Conservation (phyloP, 35 echinoderm and acorn worm genomes). For the Acanthaster planci region DNA sequence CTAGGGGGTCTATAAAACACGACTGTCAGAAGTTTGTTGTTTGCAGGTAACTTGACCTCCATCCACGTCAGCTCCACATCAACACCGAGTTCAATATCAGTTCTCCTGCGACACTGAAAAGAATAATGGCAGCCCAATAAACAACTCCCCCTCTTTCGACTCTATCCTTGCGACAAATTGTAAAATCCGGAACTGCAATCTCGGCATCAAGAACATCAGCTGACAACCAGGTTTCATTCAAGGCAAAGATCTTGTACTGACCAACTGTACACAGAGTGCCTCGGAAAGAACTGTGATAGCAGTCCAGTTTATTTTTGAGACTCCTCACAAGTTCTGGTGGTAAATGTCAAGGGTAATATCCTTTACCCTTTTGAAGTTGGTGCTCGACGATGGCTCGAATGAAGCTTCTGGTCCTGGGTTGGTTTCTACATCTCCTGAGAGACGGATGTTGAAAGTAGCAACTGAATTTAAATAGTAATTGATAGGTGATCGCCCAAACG, state of each 20-base stretch:
- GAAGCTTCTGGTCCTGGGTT: neutral
- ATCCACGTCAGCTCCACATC: neutral
- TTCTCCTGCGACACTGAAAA: neutral
- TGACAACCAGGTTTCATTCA: neutral
- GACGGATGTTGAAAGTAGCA: neutral
- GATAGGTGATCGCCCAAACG: no score
- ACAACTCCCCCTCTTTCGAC: neutral
- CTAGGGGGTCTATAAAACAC: slow-evolving; percentile 2
- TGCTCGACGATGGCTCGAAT: neutral
- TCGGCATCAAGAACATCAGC: neutral
- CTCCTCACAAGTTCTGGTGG: neutral
- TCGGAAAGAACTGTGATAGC: neutral
- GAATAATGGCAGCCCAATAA: neutral
- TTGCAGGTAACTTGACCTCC: neutral
- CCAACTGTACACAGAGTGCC: neutral
- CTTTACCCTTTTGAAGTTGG: neutral
- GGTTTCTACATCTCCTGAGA: neutral
- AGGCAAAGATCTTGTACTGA: neutral
- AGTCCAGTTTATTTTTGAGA: neutral
- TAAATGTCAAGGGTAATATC: neutral
- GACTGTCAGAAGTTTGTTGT: neutral
- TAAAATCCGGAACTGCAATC: neutral
- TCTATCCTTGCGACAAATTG: neutral
- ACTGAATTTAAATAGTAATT: no score
- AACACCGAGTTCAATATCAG: neutral